These are phyloP conservation scores for Eidolon helvum DNA, from an alignment of 2,113 vertebrate genomes.

Conservation along the genomic window DNA sequence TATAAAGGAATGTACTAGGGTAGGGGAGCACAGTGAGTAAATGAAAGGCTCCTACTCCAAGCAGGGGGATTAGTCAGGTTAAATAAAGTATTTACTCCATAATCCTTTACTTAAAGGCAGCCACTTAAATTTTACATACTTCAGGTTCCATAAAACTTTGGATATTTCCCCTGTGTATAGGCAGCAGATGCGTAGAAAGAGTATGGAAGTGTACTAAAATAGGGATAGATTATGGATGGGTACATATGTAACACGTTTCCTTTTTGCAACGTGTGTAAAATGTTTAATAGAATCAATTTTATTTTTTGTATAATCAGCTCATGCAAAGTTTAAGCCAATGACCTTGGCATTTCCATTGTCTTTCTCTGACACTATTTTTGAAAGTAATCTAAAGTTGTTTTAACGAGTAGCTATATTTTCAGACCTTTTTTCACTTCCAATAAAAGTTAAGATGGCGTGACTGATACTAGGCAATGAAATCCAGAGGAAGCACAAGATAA, in stretches of 20 bases:
- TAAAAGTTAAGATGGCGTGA: background rate
- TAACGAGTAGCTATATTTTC: background rate
- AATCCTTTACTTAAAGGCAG: background rate
- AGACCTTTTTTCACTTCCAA: background rate
- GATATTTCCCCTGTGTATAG: background rate
- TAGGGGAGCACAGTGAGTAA: background rate
- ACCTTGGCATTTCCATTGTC: background rate
- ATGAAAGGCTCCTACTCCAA: background rate
- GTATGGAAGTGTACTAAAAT: background rate
- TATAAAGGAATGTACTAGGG: background rate
- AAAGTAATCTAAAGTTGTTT: constrained; percentile 24
- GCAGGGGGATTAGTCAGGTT: background rate
- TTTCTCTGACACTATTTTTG: background rate
- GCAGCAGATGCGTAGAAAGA: background rate
- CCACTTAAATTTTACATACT: background rate
- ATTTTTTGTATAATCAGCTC: background rate
- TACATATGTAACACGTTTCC: background rate
- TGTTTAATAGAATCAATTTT: constrained; percentile 30
- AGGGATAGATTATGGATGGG: background rate
- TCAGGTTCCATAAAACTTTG: background rate
- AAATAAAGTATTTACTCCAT: background rate
- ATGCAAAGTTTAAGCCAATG: background rate
- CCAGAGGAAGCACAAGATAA: background rate
- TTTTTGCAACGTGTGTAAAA: background rate
- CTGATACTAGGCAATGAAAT: background rate